A percentile compares a stretch with the other conserved stretches of the same genome.
phyloP scores from a whole-genome alignment of 1,140 invertebrate species.

The Maniola jurtina region DNA sequence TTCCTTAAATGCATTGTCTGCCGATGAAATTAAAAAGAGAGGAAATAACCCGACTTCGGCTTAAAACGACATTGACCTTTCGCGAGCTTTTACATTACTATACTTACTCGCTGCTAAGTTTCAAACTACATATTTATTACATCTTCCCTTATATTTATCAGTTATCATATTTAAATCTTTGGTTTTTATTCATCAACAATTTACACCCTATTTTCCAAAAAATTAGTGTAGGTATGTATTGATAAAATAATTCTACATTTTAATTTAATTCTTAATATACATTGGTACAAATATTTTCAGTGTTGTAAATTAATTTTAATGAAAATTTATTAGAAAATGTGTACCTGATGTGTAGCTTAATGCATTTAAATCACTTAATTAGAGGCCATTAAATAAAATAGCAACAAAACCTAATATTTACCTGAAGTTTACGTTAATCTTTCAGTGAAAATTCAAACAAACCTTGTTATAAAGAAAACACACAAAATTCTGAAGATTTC shows the following conservation, averaged over 20 bases:
- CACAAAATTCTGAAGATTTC: conserved; percentile 58
- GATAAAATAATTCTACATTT: too few species aligned
- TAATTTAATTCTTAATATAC: too few species aligned
- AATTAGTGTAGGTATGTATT: too few species aligned
- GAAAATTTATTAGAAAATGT: too few species aligned
- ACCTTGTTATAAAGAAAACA: conserved; percentile 11
- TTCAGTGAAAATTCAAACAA: not conserved
- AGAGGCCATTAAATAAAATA: not conserved
- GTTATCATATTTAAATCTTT: too few species aligned
- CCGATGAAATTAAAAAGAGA: conserved; percentile 72
- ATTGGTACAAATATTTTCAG: too few species aligned
- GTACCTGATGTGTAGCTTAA: too few species aligned
- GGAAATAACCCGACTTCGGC: conserved; percentile 60
- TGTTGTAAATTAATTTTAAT: too few species aligned
- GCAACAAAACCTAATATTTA: not conserved
- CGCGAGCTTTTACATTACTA: conserved; percentile 19
- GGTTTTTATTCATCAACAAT: too few species aligned
- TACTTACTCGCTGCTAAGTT: not conserved
- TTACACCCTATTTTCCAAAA: too few species aligned
- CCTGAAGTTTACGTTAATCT: not conserved
- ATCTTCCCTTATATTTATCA: too few species aligned
- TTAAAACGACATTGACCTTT: conserved; percentile 61
- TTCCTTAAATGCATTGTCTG: conserved; percentile 74
- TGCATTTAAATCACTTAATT: too few species aligned
- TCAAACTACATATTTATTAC: not conserved